Evolutionary conservation across 2,797 vertebrate species (phyloP), one percentile per base, ranked within the genome.

Genomic region (Hozukius guyotensis): DNA sequence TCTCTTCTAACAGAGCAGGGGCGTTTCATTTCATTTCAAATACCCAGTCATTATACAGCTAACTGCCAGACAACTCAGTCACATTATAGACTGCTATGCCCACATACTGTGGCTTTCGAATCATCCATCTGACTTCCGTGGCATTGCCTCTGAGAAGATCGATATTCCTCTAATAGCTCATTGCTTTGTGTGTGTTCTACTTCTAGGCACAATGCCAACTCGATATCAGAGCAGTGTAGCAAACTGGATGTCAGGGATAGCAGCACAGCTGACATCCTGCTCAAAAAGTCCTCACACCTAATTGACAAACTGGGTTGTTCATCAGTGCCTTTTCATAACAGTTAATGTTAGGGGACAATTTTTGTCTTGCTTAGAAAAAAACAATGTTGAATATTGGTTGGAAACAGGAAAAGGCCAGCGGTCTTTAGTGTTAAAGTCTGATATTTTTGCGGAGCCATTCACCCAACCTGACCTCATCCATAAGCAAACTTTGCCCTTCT

Each of bases 81-180:
- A 76, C 71, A 77, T 80, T 75, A 88, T 78, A 71, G 64, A 73
- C 72, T 52, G 65, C 25, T 24, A 27, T 81, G 64, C 65, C 75
- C 57, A 83, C 81, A 90, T 62, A 66, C 69, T 81, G 55, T 63
- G 74, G 60, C 67, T 78, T 81, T 71, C 84, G 74, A 85, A 82
- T 85, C 72, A 77, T 81, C 65, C 62, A 78, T 84, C 75, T 78
- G 87, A 82, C 81, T 84, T 71, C 59, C 61, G 78, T 80, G 72
- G 64, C 72, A 75, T 32, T 61, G 83, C 77, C 63, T 87, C 55
- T 10, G 77, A 42, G 66, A 53, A 56, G 80, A 91, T 92, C 90
- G 81, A 93, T 93, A 93, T 80, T 78, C 61, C 82, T 77, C 83
- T 87, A 87, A 92, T 70, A 87, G 85, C 67, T 67, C 73, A 71